Conservation (phyloP, 2,888 invertebrate genomes). For the Cyclophora punctaria region DNA sequence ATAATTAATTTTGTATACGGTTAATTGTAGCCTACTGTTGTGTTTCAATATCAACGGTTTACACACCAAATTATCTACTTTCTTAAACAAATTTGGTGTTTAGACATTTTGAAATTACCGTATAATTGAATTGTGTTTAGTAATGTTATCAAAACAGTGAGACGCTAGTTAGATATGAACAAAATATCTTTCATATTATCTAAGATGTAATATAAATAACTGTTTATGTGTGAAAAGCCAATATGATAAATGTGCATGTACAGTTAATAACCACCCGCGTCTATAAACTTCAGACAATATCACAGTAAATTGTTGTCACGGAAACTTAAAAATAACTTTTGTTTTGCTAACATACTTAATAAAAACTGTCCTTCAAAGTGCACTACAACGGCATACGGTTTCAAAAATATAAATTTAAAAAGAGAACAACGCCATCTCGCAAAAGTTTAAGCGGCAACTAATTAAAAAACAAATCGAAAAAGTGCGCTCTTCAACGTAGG, state of each 20-base stretch:
- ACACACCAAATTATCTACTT: slow-evolving; percentile 8
- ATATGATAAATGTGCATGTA: too few species aligned
- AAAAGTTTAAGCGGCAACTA: slow-evolving; percentile 63
- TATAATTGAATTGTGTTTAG: too few species aligned
- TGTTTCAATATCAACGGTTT: slow-evolving; percentile 31
- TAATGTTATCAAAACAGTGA: too few species aligned
- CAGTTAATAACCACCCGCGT: too few species aligned
- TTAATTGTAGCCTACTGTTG: slow-evolving; percentile 28
- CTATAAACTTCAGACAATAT: too few species aligned
- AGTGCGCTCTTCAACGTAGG: slow-evolving; percentile 43
- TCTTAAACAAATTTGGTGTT: slow-evolving; percentile 2
- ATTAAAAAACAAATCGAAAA: slow-evolving; percentile 62
- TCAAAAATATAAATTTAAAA: slow-evolving; percentile 35
- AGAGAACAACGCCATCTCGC: slow-evolving; percentile 44
- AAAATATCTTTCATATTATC: too few species aligned
- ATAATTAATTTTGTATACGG: slow-evolving; percentile 34
- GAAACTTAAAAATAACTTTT: not conserved
- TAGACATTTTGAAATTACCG: too few species aligned
- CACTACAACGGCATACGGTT: slow-evolving; percentile 1
- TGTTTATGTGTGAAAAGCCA: too few species aligned
- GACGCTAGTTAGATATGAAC: too few species aligned
- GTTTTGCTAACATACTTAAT: slow-evolving; percentile 5
- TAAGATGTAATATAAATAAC: too few species aligned
- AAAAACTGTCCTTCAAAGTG: slow-evolving; percentile 17
- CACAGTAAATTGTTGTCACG: not conserved